These are phyloP conservation scores for Genyomyrus donnyi DNA, from an alignment of 2,113 vertebrate species.

Conservation along the genomic window DNA sequence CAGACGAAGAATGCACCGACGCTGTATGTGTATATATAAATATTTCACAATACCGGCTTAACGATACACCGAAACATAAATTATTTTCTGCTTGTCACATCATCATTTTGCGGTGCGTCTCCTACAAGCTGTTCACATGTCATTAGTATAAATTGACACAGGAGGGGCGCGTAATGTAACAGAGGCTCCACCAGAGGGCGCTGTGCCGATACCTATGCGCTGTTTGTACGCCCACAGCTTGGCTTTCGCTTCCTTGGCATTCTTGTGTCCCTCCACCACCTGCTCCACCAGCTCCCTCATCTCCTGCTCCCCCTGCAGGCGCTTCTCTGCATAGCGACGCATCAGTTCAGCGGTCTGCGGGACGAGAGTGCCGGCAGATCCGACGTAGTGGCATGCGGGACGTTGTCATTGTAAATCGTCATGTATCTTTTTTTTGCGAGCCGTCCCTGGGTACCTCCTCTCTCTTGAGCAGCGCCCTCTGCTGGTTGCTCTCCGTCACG, in stretches of 20 bases:
- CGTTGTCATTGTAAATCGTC: background rate
- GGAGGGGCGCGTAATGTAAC: background rate
- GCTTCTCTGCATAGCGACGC: slow-evolving; percentile 58
- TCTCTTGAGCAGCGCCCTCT: slow-evolving; percentile 63
- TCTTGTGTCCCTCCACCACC: slow-evolving; percentile 71
- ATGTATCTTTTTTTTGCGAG: background rate
- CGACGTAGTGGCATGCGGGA: background rate
- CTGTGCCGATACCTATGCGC: slow-evolving; percentile 61
- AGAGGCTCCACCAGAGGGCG: background rate
- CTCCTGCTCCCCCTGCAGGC: slow-evolving; percentile 64
- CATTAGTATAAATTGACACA: background rate
- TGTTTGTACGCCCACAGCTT: slow-evolving; percentile 70
- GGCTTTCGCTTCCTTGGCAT: slow-evolving; percentile 62
- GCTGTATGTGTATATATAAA: background rate
- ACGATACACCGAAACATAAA: background rate
- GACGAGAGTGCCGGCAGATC: background rate
- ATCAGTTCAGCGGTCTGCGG: slow-evolving; percentile 66
- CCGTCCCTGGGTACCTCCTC: slow-evolving; percentile 54
- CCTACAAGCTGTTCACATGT: background rate
- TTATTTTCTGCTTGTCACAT: background rate
- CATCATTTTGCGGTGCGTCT: background rate
- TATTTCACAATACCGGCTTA: background rate
- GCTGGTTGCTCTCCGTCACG: slow-evolving; percentile 65
- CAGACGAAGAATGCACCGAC: background rate
- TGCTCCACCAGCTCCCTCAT: slow-evolving; percentile 71